Conservation (phyloP, 2,888 invertebrate species). For the Megastigmus dorsalis region DNA sequence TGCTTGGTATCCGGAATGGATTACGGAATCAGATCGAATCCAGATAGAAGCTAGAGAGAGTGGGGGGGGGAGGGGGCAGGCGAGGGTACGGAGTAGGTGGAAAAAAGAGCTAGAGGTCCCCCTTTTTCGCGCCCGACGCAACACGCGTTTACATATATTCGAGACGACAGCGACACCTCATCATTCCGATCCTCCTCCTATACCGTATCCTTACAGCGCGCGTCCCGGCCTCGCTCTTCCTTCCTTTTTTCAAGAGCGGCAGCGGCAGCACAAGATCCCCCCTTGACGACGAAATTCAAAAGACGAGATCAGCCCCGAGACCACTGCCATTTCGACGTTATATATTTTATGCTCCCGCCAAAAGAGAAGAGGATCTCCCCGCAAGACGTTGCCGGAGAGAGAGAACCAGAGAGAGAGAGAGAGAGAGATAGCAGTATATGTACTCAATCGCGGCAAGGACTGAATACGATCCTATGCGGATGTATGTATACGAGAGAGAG, state of each 20-base stretch:
- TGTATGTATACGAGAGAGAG: background rate
- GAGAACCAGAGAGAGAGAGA: background rate
- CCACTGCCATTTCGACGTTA: slow-evolving; percentile 12
- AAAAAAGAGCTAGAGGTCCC: background rate
- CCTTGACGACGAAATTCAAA: slow-evolving; percentile 16
- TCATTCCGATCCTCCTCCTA: slow-evolving; percentile 34
- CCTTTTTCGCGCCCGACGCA: background rate
- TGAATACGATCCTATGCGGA: slow-evolving; percentile 17
- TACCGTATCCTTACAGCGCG: background rate
- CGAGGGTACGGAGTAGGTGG: no score
- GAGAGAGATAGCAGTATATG: background rate
- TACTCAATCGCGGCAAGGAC: background rate
- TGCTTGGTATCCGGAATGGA: slow-evolving; percentile 65
- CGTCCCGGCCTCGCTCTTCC: background rate
- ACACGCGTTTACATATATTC: slow-evolving; percentile 47
- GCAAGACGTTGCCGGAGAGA: background rate
- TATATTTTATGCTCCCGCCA: slow-evolving; percentile 12
- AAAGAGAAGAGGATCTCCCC: no score
- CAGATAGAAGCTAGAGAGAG: slow-evolving; percentile 22
- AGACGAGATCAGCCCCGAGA: slow-evolving; percentile 27
- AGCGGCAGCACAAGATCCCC: background rate
- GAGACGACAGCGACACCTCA: slow-evolving; percentile 43
- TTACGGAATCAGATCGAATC: slow-evolving; percentile 69
- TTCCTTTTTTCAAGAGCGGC: background rate
- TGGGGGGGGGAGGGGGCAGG: background rate